Base-by-base conservation (phyloP, 2,888 invertebrate species). In the Embidobia sp. region DNA sequence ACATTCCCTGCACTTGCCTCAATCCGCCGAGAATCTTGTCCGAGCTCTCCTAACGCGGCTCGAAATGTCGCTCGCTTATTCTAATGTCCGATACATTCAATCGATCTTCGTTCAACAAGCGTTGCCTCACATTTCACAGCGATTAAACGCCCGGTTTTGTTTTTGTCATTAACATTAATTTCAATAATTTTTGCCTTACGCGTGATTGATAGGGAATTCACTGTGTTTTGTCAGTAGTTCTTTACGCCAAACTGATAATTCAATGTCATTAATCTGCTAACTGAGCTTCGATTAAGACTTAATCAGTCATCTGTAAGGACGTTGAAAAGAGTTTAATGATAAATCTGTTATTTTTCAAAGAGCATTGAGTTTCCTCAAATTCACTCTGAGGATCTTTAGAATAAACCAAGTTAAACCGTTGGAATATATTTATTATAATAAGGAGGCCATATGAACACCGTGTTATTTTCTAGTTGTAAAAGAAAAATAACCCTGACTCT, bases 1-100 rank as follows among this genome's bases (percentile, higher is more conserved):
- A 79, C 79, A 83, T 82, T 82, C 81, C 66, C 51, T 15, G 37
- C 46, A 66, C 33, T 35, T 61, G 49, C 29, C 10, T n/a, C 44
- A 46, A 61, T 75, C 49, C 64, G 31, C 75, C 53, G 40, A 55
- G 51, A 61, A 61, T 61, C 59, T 35, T 61, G 63, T 81, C 74
- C 16, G 5, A n/a, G 42, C 31, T 13, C 15, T 66, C 26, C 35
- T 37, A 53, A 61, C 15, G 51, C 29, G 10, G 27, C 59, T 37
- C 22, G 51, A 67, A 37, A 66, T 75, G 74, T 72, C 66, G 57
- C 46, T 57, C 73, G 49, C 66, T n/a, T 72, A 40, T 64, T 61
- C 18, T 44, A 49, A 59, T 48, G 31, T 48, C 26, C 61, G 33
- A 42, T 46, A 46, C 59, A 48, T 59, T 53, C 44, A 35, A 11